These are phyloP conservation scores for Pachyuromys duprasi DNA, from an alignment of 2,797 vertebrate species.

Conservation along the genomic window DNA sequence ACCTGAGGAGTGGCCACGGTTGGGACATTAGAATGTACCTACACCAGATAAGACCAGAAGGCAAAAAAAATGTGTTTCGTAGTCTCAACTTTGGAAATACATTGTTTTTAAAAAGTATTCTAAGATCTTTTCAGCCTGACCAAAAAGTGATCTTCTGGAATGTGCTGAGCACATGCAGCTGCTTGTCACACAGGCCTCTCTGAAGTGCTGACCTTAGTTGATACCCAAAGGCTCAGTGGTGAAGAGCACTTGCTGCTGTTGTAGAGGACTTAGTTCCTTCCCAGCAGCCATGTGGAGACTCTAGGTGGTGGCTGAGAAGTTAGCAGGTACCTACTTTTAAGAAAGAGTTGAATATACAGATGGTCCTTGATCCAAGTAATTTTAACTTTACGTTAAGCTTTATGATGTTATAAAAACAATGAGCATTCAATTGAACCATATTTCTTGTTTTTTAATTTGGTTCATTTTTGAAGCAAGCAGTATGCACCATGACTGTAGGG, in stretches of 20 bases:
- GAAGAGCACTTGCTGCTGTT: not conserved
- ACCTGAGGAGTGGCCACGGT: constrained; percentile 4
- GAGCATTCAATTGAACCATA: not conserved
- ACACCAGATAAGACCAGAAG: not conserved
- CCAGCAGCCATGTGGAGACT: not conserved
- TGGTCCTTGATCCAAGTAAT: not conserved
- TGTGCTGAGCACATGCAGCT: not conserved
- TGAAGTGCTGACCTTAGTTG: not conserved
- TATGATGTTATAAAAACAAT: not conserved
- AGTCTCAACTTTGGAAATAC: not conserved
- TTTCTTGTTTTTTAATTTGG: not conserved
- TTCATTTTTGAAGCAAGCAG: not conserved
- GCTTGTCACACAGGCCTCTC: not conserved
- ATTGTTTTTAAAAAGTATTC: constrained; percentile 4
- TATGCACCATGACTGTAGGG: not conserved
- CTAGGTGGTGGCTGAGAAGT: not conserved
- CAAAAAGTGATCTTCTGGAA: not conserved
- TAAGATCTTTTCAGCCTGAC: constrained; percentile 19
- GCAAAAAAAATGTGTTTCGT: constrained; percentile 12
- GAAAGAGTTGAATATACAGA: not conserved
- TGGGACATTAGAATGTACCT: not conserved
- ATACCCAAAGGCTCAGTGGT: not conserved
- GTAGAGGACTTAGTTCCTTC: not conserved
- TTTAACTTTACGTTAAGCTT: not conserved
- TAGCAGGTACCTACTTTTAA: not conserved